Conservation (phyloP, 2,113 vertebrate genomes). For the Rhinichthys klamathensis region DNA sequence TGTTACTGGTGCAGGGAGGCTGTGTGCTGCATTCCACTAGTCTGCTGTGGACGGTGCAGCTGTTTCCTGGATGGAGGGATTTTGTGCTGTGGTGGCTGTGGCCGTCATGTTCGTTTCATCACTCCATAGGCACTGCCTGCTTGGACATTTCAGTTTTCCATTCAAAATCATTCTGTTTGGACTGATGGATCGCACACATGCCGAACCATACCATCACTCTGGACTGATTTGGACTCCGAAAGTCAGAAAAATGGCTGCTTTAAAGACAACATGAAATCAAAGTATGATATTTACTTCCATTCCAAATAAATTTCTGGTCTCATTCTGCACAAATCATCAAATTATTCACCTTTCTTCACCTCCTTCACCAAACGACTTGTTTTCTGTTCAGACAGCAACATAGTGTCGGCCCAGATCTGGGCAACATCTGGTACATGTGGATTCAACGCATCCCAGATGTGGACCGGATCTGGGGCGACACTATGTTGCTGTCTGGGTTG, state of each 20-base stretch:
- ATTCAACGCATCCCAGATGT: too few species aligned
- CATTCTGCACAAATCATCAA: neutral
- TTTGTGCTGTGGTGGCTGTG: neutral
- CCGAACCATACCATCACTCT: neutral
- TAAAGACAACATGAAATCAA: neutral
- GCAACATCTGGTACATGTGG: too few species aligned
- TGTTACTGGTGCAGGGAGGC: neutral
- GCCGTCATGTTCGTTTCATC: neutral
- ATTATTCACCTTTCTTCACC: too few species aligned
- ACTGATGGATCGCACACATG: neutral
- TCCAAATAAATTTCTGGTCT: neutral
- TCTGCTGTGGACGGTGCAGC: neutral
- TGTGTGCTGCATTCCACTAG: neutral
- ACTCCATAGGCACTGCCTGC: neutral
- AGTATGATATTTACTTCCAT: neutral
- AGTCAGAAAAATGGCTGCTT: neutral
- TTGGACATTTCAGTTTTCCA: neutral
- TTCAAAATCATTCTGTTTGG: neutral
- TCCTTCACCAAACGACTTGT: too few species aligned
- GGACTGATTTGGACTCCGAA: neutral
- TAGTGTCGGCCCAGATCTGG: too few species aligned
- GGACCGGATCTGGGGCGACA: too few species aligned
- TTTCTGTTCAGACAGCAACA: too few species aligned
- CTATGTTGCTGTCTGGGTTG: neutral
- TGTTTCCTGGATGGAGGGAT: constrained; percentile 10